Conservation (phyloP, 2,888 invertebrate genomes). For the Yponomeuta sedellus region DNA sequence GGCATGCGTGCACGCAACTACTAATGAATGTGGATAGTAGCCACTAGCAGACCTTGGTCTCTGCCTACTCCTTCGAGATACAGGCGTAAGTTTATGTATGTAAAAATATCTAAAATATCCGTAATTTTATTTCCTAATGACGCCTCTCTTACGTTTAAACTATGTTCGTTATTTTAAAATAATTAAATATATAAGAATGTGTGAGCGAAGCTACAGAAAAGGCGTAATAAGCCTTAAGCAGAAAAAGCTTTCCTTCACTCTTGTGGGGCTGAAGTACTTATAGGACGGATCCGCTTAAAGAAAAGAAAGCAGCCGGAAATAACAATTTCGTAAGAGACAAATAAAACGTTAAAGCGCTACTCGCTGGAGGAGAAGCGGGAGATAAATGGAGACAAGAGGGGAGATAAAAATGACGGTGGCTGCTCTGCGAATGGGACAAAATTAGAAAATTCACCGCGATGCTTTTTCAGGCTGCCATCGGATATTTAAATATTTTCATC, state of each 20-base stretch:
- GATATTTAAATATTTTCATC: slow-evolving; percentile 55
- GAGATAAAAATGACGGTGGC: slow-evolving; percentile 74
- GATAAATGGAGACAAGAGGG: slow-evolving; percentile 70
- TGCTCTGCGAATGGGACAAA: slow-evolving; percentile 66
- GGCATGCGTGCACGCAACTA: too few relatives aligned
- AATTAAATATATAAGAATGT: too few relatives aligned
- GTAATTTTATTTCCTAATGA: too few relatives aligned
- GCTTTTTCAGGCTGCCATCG: slow-evolving; percentile 48
- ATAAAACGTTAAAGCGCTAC: slow-evolving; percentile 67
- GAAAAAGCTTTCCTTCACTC: slow-evolving; percentile 65
- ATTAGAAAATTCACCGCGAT: slow-evolving; percentile 67
- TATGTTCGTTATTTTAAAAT: too few relatives aligned
- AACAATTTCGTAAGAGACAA: slow-evolving; percentile 72
- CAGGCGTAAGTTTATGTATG: too few relatives aligned
- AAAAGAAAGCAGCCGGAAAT: slow-evolving; percentile 70
- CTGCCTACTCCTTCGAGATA: too few relatives aligned
- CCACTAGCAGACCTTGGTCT: too few relatives aligned
- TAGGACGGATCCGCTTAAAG: slow-evolving; percentile 62
- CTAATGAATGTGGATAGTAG: too few relatives aligned
- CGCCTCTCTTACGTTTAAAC: too few relatives aligned
- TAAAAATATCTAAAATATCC: too few relatives aligned
- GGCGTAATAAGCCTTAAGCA: slow-evolving; percentile 25
- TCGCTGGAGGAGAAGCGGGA: slow-evolving; percentile 57
- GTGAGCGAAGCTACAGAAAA: too few relatives aligned
- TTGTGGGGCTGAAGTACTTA: slow-evolving; percentile 46